These are phyloP conservation scores for Enteromius radiatus DNA, from an alignment of 2,797 vertebrate species.

Conservation along the genomic window DNA sequence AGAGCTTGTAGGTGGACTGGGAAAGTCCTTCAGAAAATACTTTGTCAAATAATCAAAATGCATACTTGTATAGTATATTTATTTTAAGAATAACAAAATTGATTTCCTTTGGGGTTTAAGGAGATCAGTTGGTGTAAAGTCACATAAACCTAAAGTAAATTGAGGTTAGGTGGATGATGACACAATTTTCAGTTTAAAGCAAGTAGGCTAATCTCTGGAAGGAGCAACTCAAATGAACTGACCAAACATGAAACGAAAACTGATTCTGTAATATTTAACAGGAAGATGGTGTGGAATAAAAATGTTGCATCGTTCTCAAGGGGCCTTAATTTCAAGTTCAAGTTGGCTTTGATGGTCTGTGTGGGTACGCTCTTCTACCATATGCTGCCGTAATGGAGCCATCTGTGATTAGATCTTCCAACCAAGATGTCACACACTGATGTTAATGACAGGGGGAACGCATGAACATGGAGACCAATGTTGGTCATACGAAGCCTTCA, in stretches of 20 bases:
- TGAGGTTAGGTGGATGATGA: conserved; percentile 1
- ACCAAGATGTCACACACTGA: conserved; percentile 30
- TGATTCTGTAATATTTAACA: conserved; percentile 5
- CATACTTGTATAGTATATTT: neutral
- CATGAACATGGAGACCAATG: conserved; percentile 32
- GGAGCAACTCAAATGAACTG: neutral
- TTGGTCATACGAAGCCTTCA: conserved; percentile 25
- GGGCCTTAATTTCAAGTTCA: conserved; percentile 30
- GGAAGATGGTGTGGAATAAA: conserved; percentile 13
- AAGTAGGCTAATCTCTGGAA: neutral
- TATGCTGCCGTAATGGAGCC: conserved; percentile 39
- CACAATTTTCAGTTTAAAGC: neutral
- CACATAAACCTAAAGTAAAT: neutral
- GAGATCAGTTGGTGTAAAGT: neutral
- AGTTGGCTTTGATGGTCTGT: conserved; percentile 36
- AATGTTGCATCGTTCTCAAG: conserved; percentile 15
- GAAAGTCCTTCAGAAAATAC: neutral
- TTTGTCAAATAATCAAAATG: conserved; percentile 7
- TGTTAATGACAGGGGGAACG: conserved; percentile 42
- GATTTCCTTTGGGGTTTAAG: conserved; percentile 6
- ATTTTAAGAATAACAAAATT: neutral
- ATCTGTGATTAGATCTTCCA: conserved; percentile 41
- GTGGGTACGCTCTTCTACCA: conserved; percentile 14
- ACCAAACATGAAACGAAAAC: neutral
- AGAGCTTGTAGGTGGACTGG: conserved; percentile 12